Base-by-base conservation (phyloP, 2,113 vertebrate genomes). In the Porphyrio hochstetteri region DNA sequence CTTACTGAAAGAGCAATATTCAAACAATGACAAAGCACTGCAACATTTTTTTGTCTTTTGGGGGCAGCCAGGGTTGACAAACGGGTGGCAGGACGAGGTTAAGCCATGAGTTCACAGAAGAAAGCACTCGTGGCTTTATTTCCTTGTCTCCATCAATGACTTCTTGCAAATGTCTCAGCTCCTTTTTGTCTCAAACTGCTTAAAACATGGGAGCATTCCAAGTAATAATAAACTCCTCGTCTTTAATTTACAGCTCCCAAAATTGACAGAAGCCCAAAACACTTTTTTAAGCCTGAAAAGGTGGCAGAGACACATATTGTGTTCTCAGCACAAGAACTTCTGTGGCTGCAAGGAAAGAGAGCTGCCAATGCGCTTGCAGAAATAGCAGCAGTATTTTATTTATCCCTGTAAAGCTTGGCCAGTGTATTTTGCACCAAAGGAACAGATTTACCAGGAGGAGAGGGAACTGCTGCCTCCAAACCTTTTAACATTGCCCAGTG, bases 331-430 rank as follows among this genome's bases (percentile, higher is more conserved):
- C 81, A 87, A 96, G 93, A 96, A 81, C 88, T 96, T 83, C 88
- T 90, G 93, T 33, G 88, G 95, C 95, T 95, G 86, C 67, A 81
- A 92, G 59, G 77, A 97, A 65, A 95, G 67, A 28, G 91, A 96
- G 91, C 83, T 96, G 95, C 92, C 95, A 96, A 96, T 86, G 83
- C 8, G 63, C 71, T 67, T 87, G 92, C 96, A 96, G 93, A 96
- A 96, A 96, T 94, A 96, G 95, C 95, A 96, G 86, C 92, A 84
- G 77, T 16, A 87, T 91, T 96, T 96, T 93, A 92, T 96, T 96
- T 93, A 94, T 94, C 71, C 78, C 74, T 69, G 77, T 27, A 79
- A 94, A 96, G 72, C 68, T 44, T 44, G 89, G 86, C 91, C 96
- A 82, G 78, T 86, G 23, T 93, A 76, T 95, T 89, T 86, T 76